A percentile compares a stretch with the other conserved stretches of the same genome.
Conservation (phyloP, 2,113 vertebrate species). For the Oxyura jamaicensis region DNA sequence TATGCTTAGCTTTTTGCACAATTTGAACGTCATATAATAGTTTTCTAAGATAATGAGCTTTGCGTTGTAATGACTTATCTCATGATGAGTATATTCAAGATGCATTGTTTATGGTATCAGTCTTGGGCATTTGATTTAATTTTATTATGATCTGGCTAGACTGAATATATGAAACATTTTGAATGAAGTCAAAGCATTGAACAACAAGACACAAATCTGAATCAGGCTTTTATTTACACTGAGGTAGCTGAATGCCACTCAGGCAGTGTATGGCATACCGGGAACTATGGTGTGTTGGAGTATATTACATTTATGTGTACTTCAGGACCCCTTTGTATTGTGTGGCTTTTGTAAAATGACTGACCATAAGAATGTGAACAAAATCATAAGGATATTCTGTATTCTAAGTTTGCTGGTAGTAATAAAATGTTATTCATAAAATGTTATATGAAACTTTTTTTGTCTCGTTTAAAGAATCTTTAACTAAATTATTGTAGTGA, state of each 20-base stretch:
- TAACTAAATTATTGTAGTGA: background rate
- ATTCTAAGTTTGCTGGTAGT: background rate
- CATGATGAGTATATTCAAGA: background rate
- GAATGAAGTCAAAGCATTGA: background rate
- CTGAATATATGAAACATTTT: background rate
- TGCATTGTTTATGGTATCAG: background rate
- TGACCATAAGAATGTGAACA: background rate
- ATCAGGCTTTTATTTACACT: background rate
- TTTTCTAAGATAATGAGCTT: background rate
- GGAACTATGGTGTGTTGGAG: background rate
- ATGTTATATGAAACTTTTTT: background rate
- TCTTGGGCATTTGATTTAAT: background rate
- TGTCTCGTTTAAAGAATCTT: background rate
- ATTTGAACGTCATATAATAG: background rate
- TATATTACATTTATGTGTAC: background rate
- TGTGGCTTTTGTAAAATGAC: background rate
- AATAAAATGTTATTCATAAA: conserved; percentile 9
- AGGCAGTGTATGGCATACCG: background rate
- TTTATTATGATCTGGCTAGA: background rate
- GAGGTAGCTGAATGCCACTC: background rate
- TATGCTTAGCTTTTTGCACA: background rate
- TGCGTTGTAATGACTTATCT: background rate
- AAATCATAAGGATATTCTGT: background rate
- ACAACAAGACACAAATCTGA: background rate
- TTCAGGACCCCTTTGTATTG: background rate